These are phyloP conservation scores for Drosophila lacertosa DNA, from an alignment of 1,140 invertebrate genomes.

Conservation along the genomic window DNA sequence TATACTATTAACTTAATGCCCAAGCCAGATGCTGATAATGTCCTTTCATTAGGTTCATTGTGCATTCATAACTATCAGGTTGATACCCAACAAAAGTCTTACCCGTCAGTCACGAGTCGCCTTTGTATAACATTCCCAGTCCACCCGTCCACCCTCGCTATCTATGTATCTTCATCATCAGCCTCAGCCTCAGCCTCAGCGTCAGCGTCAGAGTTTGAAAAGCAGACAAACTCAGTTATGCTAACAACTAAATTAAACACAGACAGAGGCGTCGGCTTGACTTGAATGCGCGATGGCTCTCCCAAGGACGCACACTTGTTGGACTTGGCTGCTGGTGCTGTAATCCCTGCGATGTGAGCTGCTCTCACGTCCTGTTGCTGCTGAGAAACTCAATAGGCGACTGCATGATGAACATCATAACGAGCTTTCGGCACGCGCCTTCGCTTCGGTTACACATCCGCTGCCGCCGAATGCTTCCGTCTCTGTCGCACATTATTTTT, in stretches of 20 bases:
- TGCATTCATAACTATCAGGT: not conserved
- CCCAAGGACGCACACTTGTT: slow-evolving; percentile 48
- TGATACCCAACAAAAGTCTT: not conserved
- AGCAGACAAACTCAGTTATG: slow-evolving; percentile 28
- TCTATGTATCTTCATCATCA: not conserved
- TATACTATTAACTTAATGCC: not conserved
- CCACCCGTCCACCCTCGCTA: not conserved
- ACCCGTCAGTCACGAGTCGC: not conserved
- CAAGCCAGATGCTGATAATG: not conserved
- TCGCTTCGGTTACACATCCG: slow-evolving; percentile 28
- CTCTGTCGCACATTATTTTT: slow-evolving; percentile 3
- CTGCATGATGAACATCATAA: slow-evolving; percentile 50
- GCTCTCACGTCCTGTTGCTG: slow-evolving; percentile 5
- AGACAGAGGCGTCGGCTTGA: slow-evolving; percentile 35
- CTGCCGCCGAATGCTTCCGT: slow-evolving; percentile 30
- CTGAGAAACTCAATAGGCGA: slow-evolving; percentile 1
- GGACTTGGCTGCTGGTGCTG: slow-evolving; percentile 5
- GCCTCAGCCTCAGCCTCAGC: not conserved
- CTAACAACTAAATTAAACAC: slow-evolving; percentile 29
- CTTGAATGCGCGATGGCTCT: slow-evolving; percentile 24
- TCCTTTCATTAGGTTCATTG: slow-evolving; percentile 1
- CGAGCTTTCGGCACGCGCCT: slow-evolving; percentile 39
- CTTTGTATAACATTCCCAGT: not conserved
- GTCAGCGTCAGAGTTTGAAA: not conserved
- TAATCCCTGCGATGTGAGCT: slow-evolving; percentile 3